Conservation (phyloP, 2,888 invertebrate genomes). For the Abscondita cerata region DNA sequence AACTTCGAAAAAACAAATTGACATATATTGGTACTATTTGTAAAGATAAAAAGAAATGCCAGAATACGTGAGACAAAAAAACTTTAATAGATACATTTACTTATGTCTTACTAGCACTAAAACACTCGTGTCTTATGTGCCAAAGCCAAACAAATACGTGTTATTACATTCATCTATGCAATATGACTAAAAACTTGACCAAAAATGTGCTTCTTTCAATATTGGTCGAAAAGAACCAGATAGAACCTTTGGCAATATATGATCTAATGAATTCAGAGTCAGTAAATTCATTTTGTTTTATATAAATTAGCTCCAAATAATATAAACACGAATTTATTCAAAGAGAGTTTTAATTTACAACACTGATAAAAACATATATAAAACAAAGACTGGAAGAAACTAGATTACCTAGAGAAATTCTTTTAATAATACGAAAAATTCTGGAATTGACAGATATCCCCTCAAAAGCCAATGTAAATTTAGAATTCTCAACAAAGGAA, state of each 20-base stretch:
- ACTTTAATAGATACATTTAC: no score
- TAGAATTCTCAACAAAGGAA: not conserved
- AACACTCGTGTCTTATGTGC: not conserved
- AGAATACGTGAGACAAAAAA: not conserved
- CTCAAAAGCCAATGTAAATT: not conserved
- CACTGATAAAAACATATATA: not conserved
- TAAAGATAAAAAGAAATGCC: not conserved
- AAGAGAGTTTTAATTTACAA: not conserved
- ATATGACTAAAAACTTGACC: not conserved
- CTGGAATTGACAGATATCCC: not conserved
- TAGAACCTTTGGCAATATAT: not conserved
- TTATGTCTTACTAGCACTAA: no score
- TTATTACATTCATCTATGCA: not conserved
- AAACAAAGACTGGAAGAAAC: not conserved
- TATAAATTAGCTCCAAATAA: not conserved
- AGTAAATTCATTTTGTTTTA: not conserved
- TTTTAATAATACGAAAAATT: not conserved
- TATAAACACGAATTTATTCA: not conserved
- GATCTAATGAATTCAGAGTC: not conserved
- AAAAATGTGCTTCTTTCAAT: no score
- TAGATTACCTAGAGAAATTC: not conserved
- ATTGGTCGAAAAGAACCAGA: not conserved
- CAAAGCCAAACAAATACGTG: no score
- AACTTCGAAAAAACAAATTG: not conserved
- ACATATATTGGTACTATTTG: not conserved